These are phyloP conservation scores for Polydrusus pterygomalis DNA, from an alignment of 2,888 invertebrate genomes.

Conservation along the genomic window DNA sequence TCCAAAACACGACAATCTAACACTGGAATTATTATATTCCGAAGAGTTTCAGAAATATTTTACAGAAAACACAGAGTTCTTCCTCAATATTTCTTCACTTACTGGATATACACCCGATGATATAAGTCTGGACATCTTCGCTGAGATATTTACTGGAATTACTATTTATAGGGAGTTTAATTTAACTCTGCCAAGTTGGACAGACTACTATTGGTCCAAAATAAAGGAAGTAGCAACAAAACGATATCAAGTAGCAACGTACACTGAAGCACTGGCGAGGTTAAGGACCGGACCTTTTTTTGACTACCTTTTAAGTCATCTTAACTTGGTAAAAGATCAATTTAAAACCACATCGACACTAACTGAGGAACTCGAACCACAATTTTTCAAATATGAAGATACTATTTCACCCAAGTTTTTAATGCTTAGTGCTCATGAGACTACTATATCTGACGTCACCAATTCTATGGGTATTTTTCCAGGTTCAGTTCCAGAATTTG, in stretches of 20 bases:
- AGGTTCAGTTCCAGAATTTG: neutral
- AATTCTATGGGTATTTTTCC: neutral
- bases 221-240: neutral
- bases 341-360: too few species aligned
- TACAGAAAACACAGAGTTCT: slow-evolving; percentile 76
- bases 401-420: neutral
- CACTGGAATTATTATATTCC: slow-evolving; percentile 45
- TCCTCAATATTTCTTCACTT: slow-evolving; percentile 75
- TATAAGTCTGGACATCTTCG: slow-evolving; percentile 69
- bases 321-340: neutral
- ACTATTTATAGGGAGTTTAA: slow-evolving; percentile 81
- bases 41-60: slow-evolving; percentile 69
- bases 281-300: neutral
- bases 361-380: too few species aligned
- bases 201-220: slow-evolving; percentile 74
- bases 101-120: slow-evolving; percentile 69
- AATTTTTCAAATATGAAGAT: too few species aligned
- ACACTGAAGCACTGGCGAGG: neutral
- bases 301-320: neutral
- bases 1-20: slow-evolving; percentile 37
- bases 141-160: slow-evolving; percentile 78
- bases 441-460: neutral
- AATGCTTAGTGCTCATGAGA: neutral
- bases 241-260: neutral
- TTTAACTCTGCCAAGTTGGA: slow-evolving; percentile 66